Conservation (phyloP, 2,797 vertebrate genomes). For the Manis crassicaudata region DNA sequence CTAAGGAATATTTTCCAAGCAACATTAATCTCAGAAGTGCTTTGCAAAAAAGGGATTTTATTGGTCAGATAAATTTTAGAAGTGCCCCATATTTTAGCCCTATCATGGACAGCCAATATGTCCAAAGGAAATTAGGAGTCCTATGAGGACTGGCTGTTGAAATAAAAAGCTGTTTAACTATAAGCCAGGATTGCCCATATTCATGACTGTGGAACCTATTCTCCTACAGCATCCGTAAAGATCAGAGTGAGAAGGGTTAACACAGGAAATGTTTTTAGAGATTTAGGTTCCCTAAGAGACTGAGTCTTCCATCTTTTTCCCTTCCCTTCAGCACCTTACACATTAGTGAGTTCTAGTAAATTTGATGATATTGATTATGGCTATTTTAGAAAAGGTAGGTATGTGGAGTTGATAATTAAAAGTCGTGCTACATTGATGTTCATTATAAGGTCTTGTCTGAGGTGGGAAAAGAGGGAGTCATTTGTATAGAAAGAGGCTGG, state of each 20-base stretch:
- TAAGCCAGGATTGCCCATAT: slow-evolving; percentile 6
- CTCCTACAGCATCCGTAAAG: not conserved
- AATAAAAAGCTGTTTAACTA: not conserved
- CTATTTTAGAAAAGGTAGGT: slow-evolving; percentile 23
- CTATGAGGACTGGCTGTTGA: not conserved
- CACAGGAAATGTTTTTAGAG: not conserved
- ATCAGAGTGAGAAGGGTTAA: slow-evolving; percentile 46
- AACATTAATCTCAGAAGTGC: slow-evolving; percentile 33
- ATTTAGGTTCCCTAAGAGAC: not conserved
- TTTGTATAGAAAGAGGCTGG: slow-evolving; percentile 7
- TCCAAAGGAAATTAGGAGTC: slow-evolving; percentile 41
- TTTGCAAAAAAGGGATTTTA: slow-evolving; percentile 20
- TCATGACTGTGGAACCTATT: not conserved
- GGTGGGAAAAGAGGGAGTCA: not conserved
- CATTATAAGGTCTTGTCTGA: slow-evolving; percentile 9
- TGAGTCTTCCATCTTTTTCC: slow-evolving; percentile 11
- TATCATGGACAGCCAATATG: slow-evolving; percentile 30
- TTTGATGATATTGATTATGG: not conserved
- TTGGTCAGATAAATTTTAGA: slow-evolving; percentile 38
- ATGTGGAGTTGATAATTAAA: slow-evolving; percentile 15
- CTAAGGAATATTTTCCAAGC: slow-evolving; percentile 44
- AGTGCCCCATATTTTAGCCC: not conserved
- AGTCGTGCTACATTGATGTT: slow-evolving; percentile 8
- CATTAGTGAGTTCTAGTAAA: slow-evolving; percentile 29
- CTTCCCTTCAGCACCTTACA: slow-evolving; percentile 28